Evolutionary conservation across 2,797 vertebrate genomes (phyloP).

Genomic region (Eleutherodactylus coqui): DNA sequence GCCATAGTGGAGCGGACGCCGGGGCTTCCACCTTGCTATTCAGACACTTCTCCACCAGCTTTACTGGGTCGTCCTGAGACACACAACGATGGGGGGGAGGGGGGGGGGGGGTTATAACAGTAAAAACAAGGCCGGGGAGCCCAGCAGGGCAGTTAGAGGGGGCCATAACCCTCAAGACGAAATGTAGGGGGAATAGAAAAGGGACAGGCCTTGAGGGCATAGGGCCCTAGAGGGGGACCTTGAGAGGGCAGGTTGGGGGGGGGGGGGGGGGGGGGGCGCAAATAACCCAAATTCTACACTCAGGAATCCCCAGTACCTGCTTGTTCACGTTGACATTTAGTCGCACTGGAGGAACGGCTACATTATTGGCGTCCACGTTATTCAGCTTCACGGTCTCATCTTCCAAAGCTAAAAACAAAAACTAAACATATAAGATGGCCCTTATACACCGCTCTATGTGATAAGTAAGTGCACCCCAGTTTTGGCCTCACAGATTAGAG

Average conservation of each 20-base stretch:
- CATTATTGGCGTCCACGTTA: constrained; percentile 81
- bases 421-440: background rate
- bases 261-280: background rate
- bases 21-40: constrained; percentile 84
- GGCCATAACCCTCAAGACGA: no score
- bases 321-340: constrained; percentile 83
- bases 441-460: background rate
- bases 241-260: background rate
- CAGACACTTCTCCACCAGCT: constrained; percentile 90
- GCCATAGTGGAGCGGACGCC: constrained; percentile 70
- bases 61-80: constrained; percentile 86
- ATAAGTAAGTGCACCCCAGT: background rate
- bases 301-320: constrained; percentile 77
- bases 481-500: no score
- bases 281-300: background rate
- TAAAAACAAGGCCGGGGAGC: no score
- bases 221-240: no score
- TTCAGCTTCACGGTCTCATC: constrained; percentile 84
- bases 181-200: no score
- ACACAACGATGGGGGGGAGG: background rate
- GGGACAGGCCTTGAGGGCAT: no score
- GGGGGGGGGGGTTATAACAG: background rate
- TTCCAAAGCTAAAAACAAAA: constrained; percentile 69
- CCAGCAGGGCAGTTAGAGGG: no score
- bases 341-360: constrained; percentile 60